These are phyloP conservation scores for Latrodectus geometricus DNA, from an alignment of 1,140 invertebrate genomes.

Conservation along the genomic window DNA sequence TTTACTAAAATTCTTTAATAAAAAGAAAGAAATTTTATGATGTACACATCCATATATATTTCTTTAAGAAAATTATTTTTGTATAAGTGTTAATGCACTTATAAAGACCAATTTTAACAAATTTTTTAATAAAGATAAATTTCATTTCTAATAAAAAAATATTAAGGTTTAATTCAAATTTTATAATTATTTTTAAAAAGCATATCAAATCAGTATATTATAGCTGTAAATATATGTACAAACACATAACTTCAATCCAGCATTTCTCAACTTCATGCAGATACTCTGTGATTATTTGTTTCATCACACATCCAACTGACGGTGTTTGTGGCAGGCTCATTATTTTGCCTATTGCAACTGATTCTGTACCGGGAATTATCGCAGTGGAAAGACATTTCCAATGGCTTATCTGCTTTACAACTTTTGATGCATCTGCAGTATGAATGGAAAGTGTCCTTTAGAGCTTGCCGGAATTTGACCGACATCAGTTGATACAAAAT, in stretches of 20 bases:
- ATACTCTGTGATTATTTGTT: background rate
- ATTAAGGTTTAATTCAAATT: no score
- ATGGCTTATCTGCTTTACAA: background rate
- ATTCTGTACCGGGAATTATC: constrained; percentile 44
- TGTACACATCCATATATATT: no score
- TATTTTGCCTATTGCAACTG: constrained; percentile 25
- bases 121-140: no score
- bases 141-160: no score
- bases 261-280: background rate
- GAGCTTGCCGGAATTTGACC: constrained; percentile 83
- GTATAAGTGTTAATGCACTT: no score
- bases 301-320: constrained; percentile 17
- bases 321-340: background rate
- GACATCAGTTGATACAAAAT: constrained; percentile 85
- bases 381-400: constrained; percentile 43
- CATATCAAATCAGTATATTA: no score
- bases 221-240: no score
- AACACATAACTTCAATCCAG: background rate
- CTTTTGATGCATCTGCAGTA: constrained; percentile 17
- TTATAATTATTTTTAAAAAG: no score
- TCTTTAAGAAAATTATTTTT: no score
- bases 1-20: no score
- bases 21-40: no score
- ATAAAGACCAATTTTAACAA: no score
- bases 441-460: constrained; percentile 63